phyloP scores from a whole-genome alignment of 2,888 invertebrate genomes.

The Pachymerium ferrugineum region DNA sequence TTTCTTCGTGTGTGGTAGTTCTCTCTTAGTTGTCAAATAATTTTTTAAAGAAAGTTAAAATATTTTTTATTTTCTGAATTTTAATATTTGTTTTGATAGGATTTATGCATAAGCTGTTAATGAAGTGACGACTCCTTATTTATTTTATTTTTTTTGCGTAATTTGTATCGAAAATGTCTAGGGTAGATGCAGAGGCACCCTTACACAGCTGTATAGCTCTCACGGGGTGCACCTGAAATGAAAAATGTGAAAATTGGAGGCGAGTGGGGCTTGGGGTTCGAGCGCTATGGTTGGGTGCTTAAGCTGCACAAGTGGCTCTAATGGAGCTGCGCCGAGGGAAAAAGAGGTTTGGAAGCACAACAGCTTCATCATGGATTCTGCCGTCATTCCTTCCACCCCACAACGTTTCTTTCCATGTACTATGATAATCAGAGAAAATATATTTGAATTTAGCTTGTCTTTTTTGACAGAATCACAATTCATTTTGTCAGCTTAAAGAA shows the following conservation, averaged over 20 bases:
- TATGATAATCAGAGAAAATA: conserved; percentile 16
- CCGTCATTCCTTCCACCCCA: conserved; percentile 15
- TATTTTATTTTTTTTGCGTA: neutral
- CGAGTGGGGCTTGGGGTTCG: conserved; percentile 4
- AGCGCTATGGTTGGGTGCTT: conserved; percentile 21
- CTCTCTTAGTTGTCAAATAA: neutral
- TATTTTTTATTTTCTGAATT: too few species aligned
- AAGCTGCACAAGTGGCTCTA: conserved; percentile 18
- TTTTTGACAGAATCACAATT: conserved; percentile 15
- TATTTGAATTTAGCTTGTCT: conserved; percentile 21
- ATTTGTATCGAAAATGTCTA: too few species aligned
- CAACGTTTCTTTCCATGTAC: conserved; percentile 11
- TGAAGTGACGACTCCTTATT: too few species aligned
- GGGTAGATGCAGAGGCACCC: neutral
- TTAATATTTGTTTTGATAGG: too few species aligned
- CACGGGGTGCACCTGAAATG: conserved; percentile 15
- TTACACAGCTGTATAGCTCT: neutral
- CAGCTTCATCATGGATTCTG: conserved; percentile 15
- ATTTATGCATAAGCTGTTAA: too few species aligned
- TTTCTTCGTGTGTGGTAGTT: neutral
- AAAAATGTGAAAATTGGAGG: conserved; percentile 18
- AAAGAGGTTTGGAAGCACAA: conserved; percentile 15
- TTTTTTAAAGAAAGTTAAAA: neutral
- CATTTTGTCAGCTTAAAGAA: conserved; percentile 21
- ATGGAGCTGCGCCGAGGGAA: conserved; percentile 1